phyloP scores from a whole-genome alignment of 1,140 invertebrate genomes.

The Drosophila bifasciata region DNA sequence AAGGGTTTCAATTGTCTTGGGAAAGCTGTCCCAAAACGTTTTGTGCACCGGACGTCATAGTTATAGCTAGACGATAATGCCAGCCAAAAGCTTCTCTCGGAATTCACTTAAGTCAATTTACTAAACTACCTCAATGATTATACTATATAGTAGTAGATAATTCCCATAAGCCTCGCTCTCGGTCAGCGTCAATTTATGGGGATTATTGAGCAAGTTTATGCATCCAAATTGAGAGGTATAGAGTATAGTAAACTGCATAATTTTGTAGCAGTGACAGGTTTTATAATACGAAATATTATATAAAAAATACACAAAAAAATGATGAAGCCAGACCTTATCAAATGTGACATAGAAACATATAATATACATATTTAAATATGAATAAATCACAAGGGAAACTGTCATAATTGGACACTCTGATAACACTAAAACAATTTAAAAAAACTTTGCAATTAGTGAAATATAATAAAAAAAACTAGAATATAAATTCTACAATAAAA shows the following conservation, averaged over 20 bases:
- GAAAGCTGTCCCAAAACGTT: background rate
- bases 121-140: constrained; percentile 52
- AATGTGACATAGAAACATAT: constrained; percentile 30
- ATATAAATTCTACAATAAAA: constrained; percentile 8
- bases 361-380: constrained; percentile 12
- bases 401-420: constrained; percentile 22
- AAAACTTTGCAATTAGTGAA: constrained; percentile 27
- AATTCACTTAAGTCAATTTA: constrained; percentile 48
- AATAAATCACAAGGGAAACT: constrained; percentile 25
- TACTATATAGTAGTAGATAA: too few relatives aligned
- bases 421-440: constrained; percentile 24
- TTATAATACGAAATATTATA: constrained; percentile 18
- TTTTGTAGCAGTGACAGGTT: background rate
- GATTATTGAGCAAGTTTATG: constrained; percentile 39
- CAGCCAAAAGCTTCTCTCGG: constrained; percentile 26
- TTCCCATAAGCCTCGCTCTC: constrained; percentile 45
- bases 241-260: constrained; percentile 13
- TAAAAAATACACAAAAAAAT: too few relatives aligned
- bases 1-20: constrained; percentile 18
- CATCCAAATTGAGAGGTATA: constrained; percentile 22
- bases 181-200: constrained; percentile 5
- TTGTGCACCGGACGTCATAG: background rate
- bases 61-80: background rate
- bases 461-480: constrained; percentile 3
- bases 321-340: constrained; percentile 23